Evolutionary conservation across 1,140 invertebrate genomes (phyloP), one percentile per base, ranked within the genome.

Genomic region (Orchestia grillus): DNA sequence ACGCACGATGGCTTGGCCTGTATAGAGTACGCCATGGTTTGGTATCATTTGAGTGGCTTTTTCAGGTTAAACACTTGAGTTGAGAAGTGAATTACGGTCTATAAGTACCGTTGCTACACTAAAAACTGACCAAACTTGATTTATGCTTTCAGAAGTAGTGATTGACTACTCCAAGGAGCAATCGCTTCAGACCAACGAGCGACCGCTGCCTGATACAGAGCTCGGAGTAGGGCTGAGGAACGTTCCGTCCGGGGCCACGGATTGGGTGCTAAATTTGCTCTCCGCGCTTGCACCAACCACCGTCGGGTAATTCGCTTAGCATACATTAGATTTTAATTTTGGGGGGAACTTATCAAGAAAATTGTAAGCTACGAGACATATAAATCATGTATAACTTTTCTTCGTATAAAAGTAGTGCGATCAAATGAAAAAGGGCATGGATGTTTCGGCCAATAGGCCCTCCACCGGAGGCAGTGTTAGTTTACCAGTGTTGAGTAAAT

Each of bases 181-280:
- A 16, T 0, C 40, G 44, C 36, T 28, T 47, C 44, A 16, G 19
- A 94, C 6, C 92, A 6, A 45, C 4, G 44, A 42, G 41, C 88
- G 88, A 11, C 92, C 92, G 28, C 92, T 94, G 43, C 92, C 92
- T 45, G 92, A 94, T 40, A n/a, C 44, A 94, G 92, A 94, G 40
- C 92, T 94, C 44, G 92, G 92, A 15, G 41, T 94, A 15, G 92
- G 92, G 47, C 6, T 94, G 6, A 44, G 92, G 40, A n/a, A 44
- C 43, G 43, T 94, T 3, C 92, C 92, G 11, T 6, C 92, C 23
- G 92, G 44, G 3, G 92, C 92, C 3, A 44, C 8, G 44, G 43
- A 44, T 0, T 94, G 92, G 92, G 36, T 94, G 23, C 11, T 94
- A 11, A 0, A 36, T 19, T 44, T 44, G 6, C 40, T 94, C 8